Percentiles rank a stretch among this genome's conserved stretches.
Evolutionary conservation across 2,888 invertebrate genomes (phyloP).

Genomic region (Empis stercorea): DNA sequence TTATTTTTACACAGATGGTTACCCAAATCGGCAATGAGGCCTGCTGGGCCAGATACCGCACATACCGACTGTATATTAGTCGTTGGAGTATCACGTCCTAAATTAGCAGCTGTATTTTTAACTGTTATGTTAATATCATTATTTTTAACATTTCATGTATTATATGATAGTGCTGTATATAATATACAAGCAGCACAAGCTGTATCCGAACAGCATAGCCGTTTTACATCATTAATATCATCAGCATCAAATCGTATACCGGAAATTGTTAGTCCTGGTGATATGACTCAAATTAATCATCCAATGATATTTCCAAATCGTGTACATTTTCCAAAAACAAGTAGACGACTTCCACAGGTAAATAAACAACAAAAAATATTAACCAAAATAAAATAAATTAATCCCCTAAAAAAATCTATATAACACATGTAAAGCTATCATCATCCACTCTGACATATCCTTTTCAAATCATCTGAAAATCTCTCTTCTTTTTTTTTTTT

Average conservation of each 20-base stretch:
- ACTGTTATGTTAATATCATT: slow-evolving; percentile 68
- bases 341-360: slow-evolving; percentile 49
- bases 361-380: slow-evolving; percentile 7
- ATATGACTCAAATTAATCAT: slow-evolving; percentile 32
- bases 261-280: slow-evolving; percentile 23
- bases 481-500: too few relatives aligned
- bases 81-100: slow-evolving; percentile 72
- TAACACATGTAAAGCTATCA: too few relatives aligned
- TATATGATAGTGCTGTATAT: slow-evolving; percentile 74
- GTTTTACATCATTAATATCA: slow-evolving; percentile 1
- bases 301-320: slow-evolving; percentile 37
- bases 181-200: slow-evolving; percentile 58
- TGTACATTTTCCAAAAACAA: slow-evolving; percentile 49
- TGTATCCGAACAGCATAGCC: slow-evolving; percentile 43
- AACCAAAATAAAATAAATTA: not conserved
- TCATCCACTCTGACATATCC: too few relatives aligned
- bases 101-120: slow-evolving; percentile 63
- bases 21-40: slow-evolving; percentile 66
- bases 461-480: too few relatives aligned
- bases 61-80: slow-evolving; percentile 63
- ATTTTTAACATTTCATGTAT: slow-evolving; percentile 72
- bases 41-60: slow-evolving; percentile 70
- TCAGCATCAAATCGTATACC: slow-evolving; percentile 23
- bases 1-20: slow-evolving; percentile 51
- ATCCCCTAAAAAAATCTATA: not conserved